A percentile compares a stretch with the other conserved stretches of the same genome.
These are phyloP conservation scores for Xestia ashworthii DNA, from an alignment of 2,888 invertebrate genomes.

Conservation along the genomic window DNA sequence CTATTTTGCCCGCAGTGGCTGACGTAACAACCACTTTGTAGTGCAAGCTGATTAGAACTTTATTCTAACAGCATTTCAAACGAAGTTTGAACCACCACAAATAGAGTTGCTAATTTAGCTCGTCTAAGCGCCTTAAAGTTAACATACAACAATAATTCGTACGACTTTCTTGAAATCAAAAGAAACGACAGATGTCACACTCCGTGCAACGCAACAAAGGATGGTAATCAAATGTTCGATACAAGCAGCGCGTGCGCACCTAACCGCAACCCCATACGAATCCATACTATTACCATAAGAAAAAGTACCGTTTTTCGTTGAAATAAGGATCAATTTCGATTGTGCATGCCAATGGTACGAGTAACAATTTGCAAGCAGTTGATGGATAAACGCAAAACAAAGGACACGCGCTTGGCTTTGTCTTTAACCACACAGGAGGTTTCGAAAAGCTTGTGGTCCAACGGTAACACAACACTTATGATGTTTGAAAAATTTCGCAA, in stretches of 20 bases:
- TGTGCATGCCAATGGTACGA: constrained; percentile 5
- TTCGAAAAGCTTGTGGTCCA: constrained; percentile 75
- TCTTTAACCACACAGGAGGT: constrained; percentile 83
- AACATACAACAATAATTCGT: constrained; percentile 22
- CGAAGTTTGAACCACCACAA: no score
- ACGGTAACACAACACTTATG: constrained; percentile 76
- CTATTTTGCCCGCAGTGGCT: no score
- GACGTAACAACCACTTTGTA: no score
- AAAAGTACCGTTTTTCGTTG: constrained; percentile 17
- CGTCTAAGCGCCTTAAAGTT: no score
- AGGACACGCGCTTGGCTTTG: constrained; percentile 72
- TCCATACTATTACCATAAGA: constrained; percentile 28
- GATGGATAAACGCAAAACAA: constrained; percentile 77
- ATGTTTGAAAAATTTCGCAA: constrained; percentile 41
- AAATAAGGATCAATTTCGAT: constrained; percentile 17
- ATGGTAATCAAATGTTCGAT: constrained; percentile 72
- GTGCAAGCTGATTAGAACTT: no score
- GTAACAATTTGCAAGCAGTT: constrained; percentile 72
- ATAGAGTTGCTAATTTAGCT: no score
- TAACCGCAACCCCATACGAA: constrained; percentile 78
- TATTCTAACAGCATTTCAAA: no score
- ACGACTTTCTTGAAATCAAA: constrained; percentile 56
- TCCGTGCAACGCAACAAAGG: constrained; percentile 71
- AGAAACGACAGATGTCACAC: constrained; percentile 75
- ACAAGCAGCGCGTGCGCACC: constrained; percentile 78